Evolutionary conservation across 2,888 invertebrate species (phyloP).

Genomic region (Tubulanus polymorphus): DNA sequence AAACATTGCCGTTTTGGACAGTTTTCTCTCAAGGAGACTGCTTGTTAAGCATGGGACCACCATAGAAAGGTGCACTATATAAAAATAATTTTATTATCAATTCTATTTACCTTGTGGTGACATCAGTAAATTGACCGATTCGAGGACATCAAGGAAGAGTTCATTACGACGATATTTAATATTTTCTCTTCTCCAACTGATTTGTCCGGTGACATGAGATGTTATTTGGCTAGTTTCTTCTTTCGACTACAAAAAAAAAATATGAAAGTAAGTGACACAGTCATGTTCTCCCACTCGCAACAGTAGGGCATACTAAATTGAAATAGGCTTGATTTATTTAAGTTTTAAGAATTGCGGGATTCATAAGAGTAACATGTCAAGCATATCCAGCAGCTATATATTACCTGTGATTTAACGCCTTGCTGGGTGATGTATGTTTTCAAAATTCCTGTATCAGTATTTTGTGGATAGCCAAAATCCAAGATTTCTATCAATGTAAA

Average conservation of each 20-base stretch:
- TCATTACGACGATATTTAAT: constrained; percentile 99
- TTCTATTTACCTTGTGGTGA: constrained; percentile 93
- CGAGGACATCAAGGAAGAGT: constrained; percentile 95
- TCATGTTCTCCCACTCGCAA: too few species aligned
- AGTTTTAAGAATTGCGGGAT: too few species aligned
- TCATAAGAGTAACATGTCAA: too few species aligned
- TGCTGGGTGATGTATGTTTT: constrained; percentile 99
- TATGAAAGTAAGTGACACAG: not conserved
- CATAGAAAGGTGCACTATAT: too few species aligned
- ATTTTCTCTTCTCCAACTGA: constrained; percentile 98
- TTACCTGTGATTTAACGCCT: constrained; percentile 82
- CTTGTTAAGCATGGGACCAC: too few species aligned
- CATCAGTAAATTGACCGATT: constrained; percentile 98
- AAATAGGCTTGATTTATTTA: too few species aligned
- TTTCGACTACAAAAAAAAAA: constrained; percentile 69
- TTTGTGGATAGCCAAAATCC: constrained; percentile 99
- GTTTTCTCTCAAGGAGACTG: too few species aligned
- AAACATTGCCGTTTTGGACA: too few species aligned
- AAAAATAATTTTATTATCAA: too few species aligned
- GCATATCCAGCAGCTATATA: too few species aligned
- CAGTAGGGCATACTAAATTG: too few species aligned
- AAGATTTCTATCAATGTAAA: too few species aligned
- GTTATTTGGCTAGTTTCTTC: constrained; percentile 99
- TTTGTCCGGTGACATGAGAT: constrained; percentile 94
- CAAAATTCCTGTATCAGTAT: constrained; percentile 97